These are phyloP conservation scores for Thereva unica DNA, from an alignment of 2,888 invertebrate species.

Conservation along the genomic window DNA sequence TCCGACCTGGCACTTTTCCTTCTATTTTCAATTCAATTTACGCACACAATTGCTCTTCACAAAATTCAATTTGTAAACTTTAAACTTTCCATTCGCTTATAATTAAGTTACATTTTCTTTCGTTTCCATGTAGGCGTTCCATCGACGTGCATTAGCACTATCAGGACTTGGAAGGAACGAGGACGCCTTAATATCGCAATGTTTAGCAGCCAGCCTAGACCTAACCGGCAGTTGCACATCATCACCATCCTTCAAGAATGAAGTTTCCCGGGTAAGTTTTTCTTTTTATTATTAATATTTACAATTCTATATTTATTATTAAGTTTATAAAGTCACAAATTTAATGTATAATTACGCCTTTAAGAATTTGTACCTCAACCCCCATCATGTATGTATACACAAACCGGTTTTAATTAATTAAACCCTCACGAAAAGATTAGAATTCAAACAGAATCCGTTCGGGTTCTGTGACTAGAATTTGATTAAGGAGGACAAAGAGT, in stretches of 20 bases:
- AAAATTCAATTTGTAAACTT: constrained; percentile 19
- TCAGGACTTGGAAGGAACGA: constrained; percentile 60
- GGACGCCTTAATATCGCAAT: constrained; percentile 62
- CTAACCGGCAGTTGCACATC: constrained; percentile 52
- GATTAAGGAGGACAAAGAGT: too few relatives aligned
- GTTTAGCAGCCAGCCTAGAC: constrained; percentile 62
- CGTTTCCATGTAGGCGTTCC: constrained; percentile 59
- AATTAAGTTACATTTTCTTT: neutral
- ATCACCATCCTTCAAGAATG: constrained; percentile 56
- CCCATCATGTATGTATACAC: too few relatives aligned
- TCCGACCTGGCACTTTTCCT: neutral
- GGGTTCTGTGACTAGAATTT: too few relatives aligned
- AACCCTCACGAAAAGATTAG: too few relatives aligned
- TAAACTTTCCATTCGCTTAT: neutral
- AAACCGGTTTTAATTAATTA: too few relatives aligned
- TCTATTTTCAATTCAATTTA: constrained; percentile 3
- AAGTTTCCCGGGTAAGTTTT: constrained; percentile 56
- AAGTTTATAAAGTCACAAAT: too few relatives aligned
- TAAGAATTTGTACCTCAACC: too few relatives aligned
- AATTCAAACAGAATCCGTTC: too few relatives aligned
- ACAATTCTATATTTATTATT: neutral
- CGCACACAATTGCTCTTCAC: constrained; percentile 2
- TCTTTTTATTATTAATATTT: constrained; percentile 7
- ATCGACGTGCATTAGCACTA: constrained; percentile 61
- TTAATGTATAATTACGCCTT: too few relatives aligned